These are phyloP conservation scores for Mamestra configurata DNA, from an alignment of 1,140 invertebrate species.

Conservation along the genomic window DNA sequence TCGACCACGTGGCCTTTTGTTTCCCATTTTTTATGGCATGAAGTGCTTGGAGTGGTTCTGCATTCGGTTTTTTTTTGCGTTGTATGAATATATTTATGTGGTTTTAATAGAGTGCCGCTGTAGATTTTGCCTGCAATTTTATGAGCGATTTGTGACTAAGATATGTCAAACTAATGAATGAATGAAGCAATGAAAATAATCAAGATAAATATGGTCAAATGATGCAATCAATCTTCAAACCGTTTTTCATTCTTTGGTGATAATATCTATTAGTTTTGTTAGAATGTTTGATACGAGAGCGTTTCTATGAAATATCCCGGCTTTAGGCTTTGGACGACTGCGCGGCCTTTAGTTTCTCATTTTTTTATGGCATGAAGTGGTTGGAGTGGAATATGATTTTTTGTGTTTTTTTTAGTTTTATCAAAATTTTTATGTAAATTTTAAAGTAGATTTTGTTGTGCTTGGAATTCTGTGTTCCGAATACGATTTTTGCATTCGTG, in stretches of 20 bases:
- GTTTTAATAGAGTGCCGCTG: neutral
- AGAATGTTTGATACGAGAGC: no score
- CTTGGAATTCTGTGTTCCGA: slow-evolving; percentile 19
- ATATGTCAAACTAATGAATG: no score
- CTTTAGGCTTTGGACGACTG: neutral
- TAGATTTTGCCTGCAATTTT: neutral
- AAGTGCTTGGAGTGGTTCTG: slow-evolving; percentile 19
- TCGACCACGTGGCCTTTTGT: slow-evolving; percentile 14
- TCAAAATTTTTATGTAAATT: no score
- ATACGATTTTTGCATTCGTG: slow-evolving; percentile 10
- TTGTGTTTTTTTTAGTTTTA: no score
- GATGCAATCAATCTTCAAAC: no score
- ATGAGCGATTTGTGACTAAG: no score
- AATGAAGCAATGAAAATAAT: no score
- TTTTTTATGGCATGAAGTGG: neutral
- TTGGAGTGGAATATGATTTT: slow-evolving; percentile 3
- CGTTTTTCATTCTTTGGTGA: no score
- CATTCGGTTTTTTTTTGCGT: neutral
- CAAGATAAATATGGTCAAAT: no score
- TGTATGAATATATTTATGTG: slow-evolving; percentile 21
- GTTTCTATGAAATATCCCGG: neutral
- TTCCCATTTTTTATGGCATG: slow-evolving; percentile 2
- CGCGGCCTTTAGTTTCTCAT: slow-evolving; percentile 15
- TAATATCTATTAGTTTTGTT: neutral
- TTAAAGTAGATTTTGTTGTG: no score